A percentile compares a stretch with the other conserved stretches of the same genome.
These are phyloP conservation scores for Babylonia areolata DNA, from an alignment of 1,140 invertebrate genomes.

Conservation along the genomic window DNA sequence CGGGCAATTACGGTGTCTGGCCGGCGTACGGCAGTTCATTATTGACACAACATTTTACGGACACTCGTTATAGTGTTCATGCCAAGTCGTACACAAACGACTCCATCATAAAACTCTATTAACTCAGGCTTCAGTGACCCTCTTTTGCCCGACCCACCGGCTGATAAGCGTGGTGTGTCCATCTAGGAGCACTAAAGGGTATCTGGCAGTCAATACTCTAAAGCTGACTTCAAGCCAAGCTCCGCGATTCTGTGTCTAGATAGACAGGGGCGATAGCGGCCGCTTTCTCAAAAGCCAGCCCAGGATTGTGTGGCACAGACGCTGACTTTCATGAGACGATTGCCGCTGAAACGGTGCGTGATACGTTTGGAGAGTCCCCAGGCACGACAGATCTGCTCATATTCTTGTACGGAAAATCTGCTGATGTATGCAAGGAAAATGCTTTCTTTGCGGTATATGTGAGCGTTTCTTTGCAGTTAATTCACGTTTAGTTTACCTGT, in stretches of 20 bases:
- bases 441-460: too few species aligned
- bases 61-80: not conserved
- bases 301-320: not conserved
- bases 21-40: not conserved
- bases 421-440: too few species aligned
- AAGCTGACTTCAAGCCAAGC: constrained; percentile 3
- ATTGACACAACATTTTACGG: not conserved
- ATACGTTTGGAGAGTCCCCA: too few species aligned
- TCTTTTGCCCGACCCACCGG: not conserved
- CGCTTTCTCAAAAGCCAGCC: not conserved
- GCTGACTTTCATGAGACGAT: not conserved
- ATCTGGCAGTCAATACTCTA: not conserved
- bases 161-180: constrained; percentile 2
- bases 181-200: not conserved
- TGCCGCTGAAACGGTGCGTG: not conserved
- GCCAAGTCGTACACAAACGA: not conserved
- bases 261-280: not conserved
- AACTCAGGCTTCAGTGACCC: not conserved
- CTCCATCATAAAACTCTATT: constrained; percentile 7
- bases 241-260: not conserved
- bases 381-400: too few species aligned
- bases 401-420: too few species aligned
- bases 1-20: not conserved
- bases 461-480: too few species aligned
- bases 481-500: too few species aligned